Evolutionary conservation across 2,888 invertebrate species (phyloP).

Genomic region (Congeria kusceri): DNA sequence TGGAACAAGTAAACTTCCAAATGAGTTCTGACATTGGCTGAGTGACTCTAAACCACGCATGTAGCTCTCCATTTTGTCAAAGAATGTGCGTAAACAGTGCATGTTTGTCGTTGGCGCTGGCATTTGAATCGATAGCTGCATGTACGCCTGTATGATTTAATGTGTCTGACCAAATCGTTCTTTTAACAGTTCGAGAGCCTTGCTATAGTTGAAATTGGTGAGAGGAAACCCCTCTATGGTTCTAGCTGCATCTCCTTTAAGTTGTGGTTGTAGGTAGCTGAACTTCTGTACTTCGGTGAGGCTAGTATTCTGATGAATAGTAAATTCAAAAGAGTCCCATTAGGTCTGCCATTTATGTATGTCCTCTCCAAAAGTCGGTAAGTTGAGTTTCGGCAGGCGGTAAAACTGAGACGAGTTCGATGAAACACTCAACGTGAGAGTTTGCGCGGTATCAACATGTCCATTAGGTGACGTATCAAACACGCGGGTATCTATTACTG

Average conservation of each 20-base stretch:
- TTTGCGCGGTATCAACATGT: too few relatives aligned
- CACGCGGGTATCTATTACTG: too few relatives aligned
- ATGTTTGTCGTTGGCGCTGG: neutral
- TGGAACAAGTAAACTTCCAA: neutral
- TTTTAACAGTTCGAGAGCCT: neutral
- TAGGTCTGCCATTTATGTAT: neutral
- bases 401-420: neutral
- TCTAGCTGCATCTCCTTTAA: neutral
- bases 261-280: neutral
- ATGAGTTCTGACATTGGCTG: neutral
- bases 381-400: neutral
- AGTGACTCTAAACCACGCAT: neutral
- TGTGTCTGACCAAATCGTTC: neutral
- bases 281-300: neutral
- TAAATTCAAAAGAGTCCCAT: neutral
- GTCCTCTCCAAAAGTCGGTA: neutral
- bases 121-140: too few relatives aligned
- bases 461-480: too few relatives aligned
- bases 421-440: too few relatives aligned
- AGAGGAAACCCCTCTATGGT: neutral
- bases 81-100: neutral
- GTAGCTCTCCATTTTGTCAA: too few relatives aligned
- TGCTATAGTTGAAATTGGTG: neutral
- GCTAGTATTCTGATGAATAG: neutral
- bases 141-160: neutral